Evolutionary conservation across 2,113 vertebrate genomes (phyloP).

Genomic region (Malaclemys terrapin): DNA sequence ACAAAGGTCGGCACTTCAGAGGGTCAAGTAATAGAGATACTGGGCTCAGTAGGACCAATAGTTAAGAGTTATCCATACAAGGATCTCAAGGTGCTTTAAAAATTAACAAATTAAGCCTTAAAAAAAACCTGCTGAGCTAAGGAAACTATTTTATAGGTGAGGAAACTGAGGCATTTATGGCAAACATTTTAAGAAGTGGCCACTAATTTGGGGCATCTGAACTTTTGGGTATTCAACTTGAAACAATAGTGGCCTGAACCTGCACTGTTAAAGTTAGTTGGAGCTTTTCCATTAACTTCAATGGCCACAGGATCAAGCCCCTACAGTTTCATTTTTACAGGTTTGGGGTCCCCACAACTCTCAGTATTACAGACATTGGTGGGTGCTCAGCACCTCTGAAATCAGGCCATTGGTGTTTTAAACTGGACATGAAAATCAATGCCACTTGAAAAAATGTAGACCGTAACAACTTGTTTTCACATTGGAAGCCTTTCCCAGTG

Average conservation of each 20-base stretch:
- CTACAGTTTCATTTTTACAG: background rate
- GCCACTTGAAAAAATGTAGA: background rate
- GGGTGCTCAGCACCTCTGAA: slow-evolving; percentile 1
- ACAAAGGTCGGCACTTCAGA: background rate
- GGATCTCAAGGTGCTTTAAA: background rate
- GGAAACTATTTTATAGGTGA: slow-evolving; percentile 42
- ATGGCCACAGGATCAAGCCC: background rate
- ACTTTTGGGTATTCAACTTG: background rate
- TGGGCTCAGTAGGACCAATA: background rate
- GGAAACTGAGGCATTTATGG: background rate
- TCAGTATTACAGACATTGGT: background rate
- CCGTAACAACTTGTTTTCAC: background rate
- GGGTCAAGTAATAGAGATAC: background rate
- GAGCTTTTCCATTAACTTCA: slow-evolving; percentile 10
- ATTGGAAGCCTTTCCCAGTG: background rate
- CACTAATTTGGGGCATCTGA: slow-evolving; percentile 34
- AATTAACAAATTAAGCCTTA: background rate
- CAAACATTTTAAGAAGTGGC: slow-evolving; percentile 36
- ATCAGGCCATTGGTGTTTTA: background rate
- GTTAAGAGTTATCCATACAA: background rate
- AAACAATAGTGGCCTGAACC: slow-evolving; percentile 52
- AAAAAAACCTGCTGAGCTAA: background rate
- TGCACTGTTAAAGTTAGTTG: background rate
- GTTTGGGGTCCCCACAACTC: background rate
- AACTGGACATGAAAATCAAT: background rate